These are phyloP conservation scores for Drosophila hamatofila DNA, from an alignment of 2,888 invertebrate species.

Conservation along the genomic window DNA sequence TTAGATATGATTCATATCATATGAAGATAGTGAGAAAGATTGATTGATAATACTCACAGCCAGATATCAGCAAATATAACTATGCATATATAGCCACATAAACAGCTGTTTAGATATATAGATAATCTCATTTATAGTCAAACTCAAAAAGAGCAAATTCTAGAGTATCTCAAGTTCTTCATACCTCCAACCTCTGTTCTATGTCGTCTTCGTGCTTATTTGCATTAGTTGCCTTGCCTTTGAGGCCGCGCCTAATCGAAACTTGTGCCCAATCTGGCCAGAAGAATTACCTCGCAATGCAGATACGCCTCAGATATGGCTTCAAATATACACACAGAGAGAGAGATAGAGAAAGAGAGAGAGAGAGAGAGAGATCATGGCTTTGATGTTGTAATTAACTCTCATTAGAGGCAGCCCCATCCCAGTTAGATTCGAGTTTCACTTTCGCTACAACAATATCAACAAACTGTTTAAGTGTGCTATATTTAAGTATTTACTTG, in stretches of 20 bases:
- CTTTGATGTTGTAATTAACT: constrained; percentile 81
- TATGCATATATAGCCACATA: not conserved
- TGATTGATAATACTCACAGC: not conserved
- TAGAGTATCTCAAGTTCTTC: constrained; percentile 17
- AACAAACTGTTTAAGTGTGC: constrained; percentile 74
- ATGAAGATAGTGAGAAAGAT: not conserved
- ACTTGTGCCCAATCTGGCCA: constrained; percentile 62
- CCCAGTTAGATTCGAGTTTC: constrained; percentile 53
- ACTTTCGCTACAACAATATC: constrained; percentile 73
- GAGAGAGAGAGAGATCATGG: constrained; percentile 11
- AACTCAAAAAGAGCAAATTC: not conserved
- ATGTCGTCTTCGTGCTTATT: constrained; percentile 12
- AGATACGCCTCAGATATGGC: constrained; percentile 47
- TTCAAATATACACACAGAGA: constrained; percentile 26
- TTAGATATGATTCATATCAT: not conserved
- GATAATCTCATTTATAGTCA: no score
- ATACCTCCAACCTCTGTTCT: not conserved
- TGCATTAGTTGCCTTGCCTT: constrained; percentile 45
- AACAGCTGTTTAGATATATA: not conserved
- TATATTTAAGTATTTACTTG: constrained; percentile 81
- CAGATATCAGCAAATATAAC: no score
- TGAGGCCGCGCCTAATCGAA: constrained; percentile 76
- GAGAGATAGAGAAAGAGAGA: constrained; percentile 2
- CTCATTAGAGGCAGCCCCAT: constrained; percentile 70
- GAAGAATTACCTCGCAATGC: constrained; percentile 26